Conservation (phyloP, 2,888 invertebrate genomes). For the Calameuta filiformis region DNA sequence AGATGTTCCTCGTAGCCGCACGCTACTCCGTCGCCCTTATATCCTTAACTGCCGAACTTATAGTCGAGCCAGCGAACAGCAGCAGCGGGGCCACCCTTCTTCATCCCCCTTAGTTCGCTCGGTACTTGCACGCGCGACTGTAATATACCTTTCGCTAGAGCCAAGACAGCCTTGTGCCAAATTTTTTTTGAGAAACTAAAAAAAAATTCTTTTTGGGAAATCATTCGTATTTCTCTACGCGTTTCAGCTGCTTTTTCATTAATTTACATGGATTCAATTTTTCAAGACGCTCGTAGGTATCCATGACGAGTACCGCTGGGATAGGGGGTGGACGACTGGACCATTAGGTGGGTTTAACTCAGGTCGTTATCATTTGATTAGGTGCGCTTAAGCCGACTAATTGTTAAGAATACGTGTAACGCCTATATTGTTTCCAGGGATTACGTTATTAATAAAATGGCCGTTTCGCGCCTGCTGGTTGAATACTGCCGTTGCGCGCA, state of each 20-base stretch:
- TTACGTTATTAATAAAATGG: constrained; percentile 60
- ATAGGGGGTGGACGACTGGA: background rate
- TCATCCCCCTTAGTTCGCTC: background rate
- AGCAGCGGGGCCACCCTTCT: background rate
- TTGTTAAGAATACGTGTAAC: constrained; percentile 49
- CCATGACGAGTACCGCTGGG: background rate
- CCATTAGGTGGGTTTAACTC: background rate
- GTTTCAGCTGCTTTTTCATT: too few species aligned
- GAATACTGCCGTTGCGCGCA: background rate
- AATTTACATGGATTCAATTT: background rate
- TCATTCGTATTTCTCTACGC: background rate
- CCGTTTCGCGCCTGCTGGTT: constrained; percentile 33
- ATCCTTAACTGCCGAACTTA: constrained; percentile 60
- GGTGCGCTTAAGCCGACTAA: constrained; percentile 50
- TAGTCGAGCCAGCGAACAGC: constrained; percentile 21
- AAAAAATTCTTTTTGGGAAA: background rate
- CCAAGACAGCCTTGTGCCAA: background rate
- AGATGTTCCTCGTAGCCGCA: constrained; percentile 10
- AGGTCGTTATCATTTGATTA: constrained; percentile 55
- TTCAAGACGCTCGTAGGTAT: background rate
- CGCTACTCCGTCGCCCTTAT: constrained; percentile 40
- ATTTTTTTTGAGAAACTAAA: background rate
- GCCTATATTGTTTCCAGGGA: constrained; percentile 50
- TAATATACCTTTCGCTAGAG: background rate
- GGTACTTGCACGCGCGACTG: background rate